A percentile compares a stretch with the other conserved stretches of the same genome.
These are phyloP conservation scores for Chaunax sp. DNA, from an alignment of 2,797 vertebrate genomes.

Conservation along the genomic window DNA sequence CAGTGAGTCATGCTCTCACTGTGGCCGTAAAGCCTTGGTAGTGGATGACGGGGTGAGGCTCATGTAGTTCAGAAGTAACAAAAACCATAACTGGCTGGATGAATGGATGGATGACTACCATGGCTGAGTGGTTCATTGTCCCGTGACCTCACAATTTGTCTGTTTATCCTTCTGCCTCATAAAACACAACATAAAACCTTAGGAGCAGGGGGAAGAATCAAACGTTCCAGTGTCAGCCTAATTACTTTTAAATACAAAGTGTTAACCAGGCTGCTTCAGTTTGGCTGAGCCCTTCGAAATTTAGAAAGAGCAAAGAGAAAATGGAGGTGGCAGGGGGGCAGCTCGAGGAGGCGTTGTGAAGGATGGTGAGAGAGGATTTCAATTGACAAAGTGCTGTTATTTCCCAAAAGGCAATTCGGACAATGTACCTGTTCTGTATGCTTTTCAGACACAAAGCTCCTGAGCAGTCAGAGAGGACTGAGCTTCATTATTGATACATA, in stretches of 20 bases:
- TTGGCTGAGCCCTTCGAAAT: conserved; percentile 63
- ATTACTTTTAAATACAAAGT: conserved; percentile 71
- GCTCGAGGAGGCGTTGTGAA: conserved; percentile 27
- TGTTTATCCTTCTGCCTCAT: conserved; percentile 71
- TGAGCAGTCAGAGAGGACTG: conserved; percentile 28
- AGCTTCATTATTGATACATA: conserved; percentile 46
- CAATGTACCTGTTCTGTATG: conserved; percentile 47
- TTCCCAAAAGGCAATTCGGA: conserved; percentile 58
- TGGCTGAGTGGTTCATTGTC: conserved; percentile 64
- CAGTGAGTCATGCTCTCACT: conserved; percentile 66
- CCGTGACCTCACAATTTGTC: conserved; percentile 52
- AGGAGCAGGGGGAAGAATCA: conserved; percentile 51
- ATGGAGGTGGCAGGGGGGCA: conserved; percentile 37
- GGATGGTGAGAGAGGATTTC: conserved; percentile 45
- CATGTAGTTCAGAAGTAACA: conserved; percentile 46
- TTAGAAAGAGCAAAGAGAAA: conserved; percentile 44
- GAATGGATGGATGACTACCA: conserved; percentile 58
- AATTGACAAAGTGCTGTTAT: conserved; percentile 58
- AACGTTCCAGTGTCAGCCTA: conserved; percentile 50
- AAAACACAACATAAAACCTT: conserved; percentile 65
- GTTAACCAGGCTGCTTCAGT: conserved; percentile 61
- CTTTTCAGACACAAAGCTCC: conserved; percentile 45
- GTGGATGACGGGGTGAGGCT: conserved; percentile 45
- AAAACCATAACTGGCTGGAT: conserved; percentile 52
- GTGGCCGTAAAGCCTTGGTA: conserved; percentile 47